Base-by-base conservation (phyloP, 2,888 invertebrate genomes). In the Frankliniella intonsa region DNA sequence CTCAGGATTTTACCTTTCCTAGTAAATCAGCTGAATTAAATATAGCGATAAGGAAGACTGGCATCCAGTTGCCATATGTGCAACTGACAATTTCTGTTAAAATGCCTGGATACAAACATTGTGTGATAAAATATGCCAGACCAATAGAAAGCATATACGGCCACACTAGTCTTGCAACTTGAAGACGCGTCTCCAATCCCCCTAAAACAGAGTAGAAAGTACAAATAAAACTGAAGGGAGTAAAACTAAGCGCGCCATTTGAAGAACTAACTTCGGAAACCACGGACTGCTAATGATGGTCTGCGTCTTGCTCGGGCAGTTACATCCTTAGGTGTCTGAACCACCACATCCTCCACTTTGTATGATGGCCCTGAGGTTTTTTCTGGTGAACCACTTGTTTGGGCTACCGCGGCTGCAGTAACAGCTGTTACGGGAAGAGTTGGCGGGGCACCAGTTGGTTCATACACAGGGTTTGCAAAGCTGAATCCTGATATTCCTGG, bases 81-180 rank as follows among this genome's bases (percentile, higher is more conserved):
- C 96, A 97, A 83, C 95, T 96, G 19, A 93, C 91, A 50, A 97
- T 94, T 87, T 97, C 97, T 0, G 96, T 95, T 82, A 95, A 93
- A 81, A 97, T 95, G 81, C 97, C 97, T 0, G 97, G 97, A 87
- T 97, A 97, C 25, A 97, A 89, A 83, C 95, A 95, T 7, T 97
- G 90, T 0, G 97, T 97, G 0, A 96, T 95, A 87, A 96, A 95
- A 87, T 97, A 97, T 2, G 96, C 96, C 83, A 95, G 88, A 0
- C 94, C 94, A 85, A 97, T 97, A 49, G 95, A 94, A 76, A 95
- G 91, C 96, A 97, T 97, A 88, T 96, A 96, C 0, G 96, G 96
- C 88, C 95, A 96, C 84, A 97, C 94, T 0, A 93, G 91, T 85
- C 94, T 93, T 0, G 95, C 93, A 1, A 96, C 96, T 84, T 94